Percentiles rank a stretch among this genome's conserved stretches.
These are phyloP conservation scores for Lates calcarifer DNA, from an alignment of 2,113 vertebrate species.

Conservation along the genomic window DNA sequence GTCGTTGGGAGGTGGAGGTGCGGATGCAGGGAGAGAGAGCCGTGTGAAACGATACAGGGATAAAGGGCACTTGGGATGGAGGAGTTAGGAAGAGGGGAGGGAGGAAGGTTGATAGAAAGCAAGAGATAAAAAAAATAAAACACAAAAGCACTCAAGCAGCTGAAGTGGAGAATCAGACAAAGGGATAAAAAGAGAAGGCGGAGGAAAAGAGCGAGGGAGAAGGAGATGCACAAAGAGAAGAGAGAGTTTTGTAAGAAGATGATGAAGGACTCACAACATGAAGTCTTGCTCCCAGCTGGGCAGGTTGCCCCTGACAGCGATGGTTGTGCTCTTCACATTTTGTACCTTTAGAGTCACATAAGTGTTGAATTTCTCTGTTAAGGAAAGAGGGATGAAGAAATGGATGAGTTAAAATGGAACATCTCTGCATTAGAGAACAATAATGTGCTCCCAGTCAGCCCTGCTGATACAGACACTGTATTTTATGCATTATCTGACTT, in stretches of 20 bases:
- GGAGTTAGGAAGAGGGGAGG: conserved; percentile 28
- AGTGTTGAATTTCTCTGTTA: conserved; percentile 96
- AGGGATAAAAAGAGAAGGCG: conserved; percentile 23
- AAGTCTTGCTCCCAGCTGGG: conserved; percentile 99
- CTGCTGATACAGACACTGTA: not conserved
- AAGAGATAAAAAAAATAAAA: conserved; percentile 15
- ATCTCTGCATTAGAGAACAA: not conserved
- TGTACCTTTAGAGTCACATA: conserved; percentile 99
- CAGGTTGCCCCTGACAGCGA: conserved; percentile 93
- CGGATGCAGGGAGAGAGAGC: conserved; percentile 41
- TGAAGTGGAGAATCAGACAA: conserved; percentile 38
- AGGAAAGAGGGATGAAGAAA: conserved; percentile 31
- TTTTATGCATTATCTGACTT: conserved; percentile 13
- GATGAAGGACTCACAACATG: conserved; percentile 94
- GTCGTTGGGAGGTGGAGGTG: conserved; percentile 29
- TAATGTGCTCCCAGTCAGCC: not conserved
- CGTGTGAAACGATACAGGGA: conserved; percentile 53
- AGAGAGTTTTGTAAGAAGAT: conserved; percentile 37
- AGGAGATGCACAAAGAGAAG: conserved; percentile 1
- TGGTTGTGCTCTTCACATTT: conserved; percentile 99
- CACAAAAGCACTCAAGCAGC: conserved; percentile 34
- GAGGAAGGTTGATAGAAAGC: conserved; percentile 33
- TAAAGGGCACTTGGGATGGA: conserved; percentile 57
- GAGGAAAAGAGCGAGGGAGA: conserved; percentile 23
- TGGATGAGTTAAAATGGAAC: conserved; percentile 16